phyloP scores from a whole-genome alignment of 2,888 invertebrate species.

The Habroteleia sp. region DNA sequence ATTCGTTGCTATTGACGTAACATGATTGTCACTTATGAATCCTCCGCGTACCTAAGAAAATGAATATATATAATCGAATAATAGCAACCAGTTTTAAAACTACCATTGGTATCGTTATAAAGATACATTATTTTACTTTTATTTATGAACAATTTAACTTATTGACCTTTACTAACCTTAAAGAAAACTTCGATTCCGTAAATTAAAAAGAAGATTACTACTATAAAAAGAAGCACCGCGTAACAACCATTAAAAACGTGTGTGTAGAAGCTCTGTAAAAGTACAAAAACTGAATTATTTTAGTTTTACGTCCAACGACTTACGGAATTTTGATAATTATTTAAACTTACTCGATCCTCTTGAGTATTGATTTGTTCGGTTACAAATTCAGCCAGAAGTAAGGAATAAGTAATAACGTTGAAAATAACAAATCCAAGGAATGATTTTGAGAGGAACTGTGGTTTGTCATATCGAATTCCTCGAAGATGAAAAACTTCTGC shows the following conservation, averaged over 20 bases:
- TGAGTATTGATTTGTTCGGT: slow-evolving; percentile 81
- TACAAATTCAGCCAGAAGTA: slow-evolving; percentile 89
- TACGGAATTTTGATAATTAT: background rate
- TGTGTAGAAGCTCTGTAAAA: slow-evolving; percentile 87
- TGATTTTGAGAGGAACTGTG: slow-evolving; percentile 94
- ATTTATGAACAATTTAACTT: too few relatives aligned
- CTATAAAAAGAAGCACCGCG: slow-evolving; percentile 93
- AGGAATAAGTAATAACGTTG: slow-evolving; percentile 92
- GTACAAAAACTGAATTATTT: slow-evolving; percentile 66
- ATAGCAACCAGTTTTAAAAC: too few relatives aligned
- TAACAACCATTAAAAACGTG: slow-evolving; percentile 96
- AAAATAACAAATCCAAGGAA: slow-evolving; percentile 94
- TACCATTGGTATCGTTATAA: too few relatives aligned
- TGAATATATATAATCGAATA: background rate
- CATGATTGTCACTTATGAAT: slow-evolving; percentile 88
- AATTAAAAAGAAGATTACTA: slow-evolving; percentile 95
- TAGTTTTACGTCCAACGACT: background rate
- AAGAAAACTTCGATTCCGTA: slow-evolving; percentile 97
- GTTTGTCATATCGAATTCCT: slow-evolving; percentile 92
- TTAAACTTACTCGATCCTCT: slow-evolving; percentile 72
- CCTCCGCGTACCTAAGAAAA: slow-evolving; percentile 88
- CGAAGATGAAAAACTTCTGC: slow-evolving; percentile 96
- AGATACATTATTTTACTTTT: too few relatives aligned
- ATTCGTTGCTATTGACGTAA: slow-evolving; percentile 83
- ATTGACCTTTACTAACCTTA: slow-evolving; percentile 84